Evolutionary conservation across 2,797 vertebrate genomes (phyloP).

Genomic region (Mallotus villosus): DNA sequence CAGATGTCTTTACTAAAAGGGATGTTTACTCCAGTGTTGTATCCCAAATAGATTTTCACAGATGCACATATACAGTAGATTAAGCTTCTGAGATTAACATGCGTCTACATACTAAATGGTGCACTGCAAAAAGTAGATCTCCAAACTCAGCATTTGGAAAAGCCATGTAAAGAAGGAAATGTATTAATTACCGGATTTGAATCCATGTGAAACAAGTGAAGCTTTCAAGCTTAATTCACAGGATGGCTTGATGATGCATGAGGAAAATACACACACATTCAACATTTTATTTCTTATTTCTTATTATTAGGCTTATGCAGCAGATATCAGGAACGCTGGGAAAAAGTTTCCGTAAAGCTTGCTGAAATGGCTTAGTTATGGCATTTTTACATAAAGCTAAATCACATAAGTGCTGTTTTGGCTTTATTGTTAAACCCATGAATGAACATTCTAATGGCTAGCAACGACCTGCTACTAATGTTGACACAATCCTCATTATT

Average conservation of each 20-base stretch:
- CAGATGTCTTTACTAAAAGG: too few relatives aligned
- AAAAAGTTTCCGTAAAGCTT: constrained; percentile 41
- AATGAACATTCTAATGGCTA: constrained; percentile 50
- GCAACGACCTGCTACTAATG: constrained; percentile 58
- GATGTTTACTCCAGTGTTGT: too few relatives aligned
- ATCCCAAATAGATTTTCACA: too few relatives aligned
- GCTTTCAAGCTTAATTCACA: constrained; percentile 46
- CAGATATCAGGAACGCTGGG: constrained; percentile 19
- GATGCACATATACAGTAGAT: background rate
- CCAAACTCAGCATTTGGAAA: constrained; percentile 15
- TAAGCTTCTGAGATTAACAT: background rate
- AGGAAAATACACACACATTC: constrained; percentile 44
- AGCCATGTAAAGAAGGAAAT: constrained; percentile 30
- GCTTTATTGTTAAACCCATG: constrained; percentile 66
- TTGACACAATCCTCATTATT: constrained; percentile 29
- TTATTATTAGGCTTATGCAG: constrained; percentile 50
- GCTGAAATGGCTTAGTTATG: constrained; percentile 68
- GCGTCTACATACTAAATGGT: too few relatives aligned
- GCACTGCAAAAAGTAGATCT: constrained; percentile 20
- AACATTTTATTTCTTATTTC: constrained; percentile 45
- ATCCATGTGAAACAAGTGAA: constrained; percentile 36
- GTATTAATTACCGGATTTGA: constrained; percentile 54
- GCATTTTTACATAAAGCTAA: constrained; percentile 63
- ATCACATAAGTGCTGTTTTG: constrained; percentile 71
- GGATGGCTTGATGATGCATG: constrained; percentile 21